Base-by-base conservation (phyloP, 2,113 vertebrate species). In the Alligator sinensis region DNA sequence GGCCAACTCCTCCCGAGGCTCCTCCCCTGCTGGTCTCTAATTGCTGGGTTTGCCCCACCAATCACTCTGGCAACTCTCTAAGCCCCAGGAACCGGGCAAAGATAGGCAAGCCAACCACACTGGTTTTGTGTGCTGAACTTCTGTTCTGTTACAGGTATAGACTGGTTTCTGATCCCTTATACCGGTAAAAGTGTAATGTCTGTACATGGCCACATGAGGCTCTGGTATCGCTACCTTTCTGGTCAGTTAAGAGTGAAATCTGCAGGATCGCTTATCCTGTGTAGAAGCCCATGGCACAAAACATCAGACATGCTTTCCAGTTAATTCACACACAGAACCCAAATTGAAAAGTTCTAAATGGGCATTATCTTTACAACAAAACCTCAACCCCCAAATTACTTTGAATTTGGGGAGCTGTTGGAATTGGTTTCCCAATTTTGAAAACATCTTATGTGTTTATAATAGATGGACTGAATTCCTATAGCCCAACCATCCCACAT, bases 161-260 rank as follows among this genome's bases (percentile, higher is more conserved):
- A 47, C 47, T 47, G 47, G 47, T 47, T 47, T 47, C 47, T 47
- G 47, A 47, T 47, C 47, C 47, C 47, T 47, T 47, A 47, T 9
- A 47, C 47, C 47, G 47, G 47, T 47, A 47, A 47, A 9, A 47
- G 9, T 9, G 8, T 47, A 47, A 47, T 47, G 47, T 47, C 47
- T 47, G 47, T 47, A 47, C 47, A 9, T 47, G 47, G 47, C 47
- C 47, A 47, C 47, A 28, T 25, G 54, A 74, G 28, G 64, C 66
- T 15, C 34, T 21, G 3, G 28, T 57, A 70, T 77, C 21, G 4
- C 15, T n/a, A 2, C 70, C 59, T 57, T 55, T 60, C 78, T 21
- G 47, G 15, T 38, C 74, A 70, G 78, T 74, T 55, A 2, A 0
- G 1, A 34, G 54, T 1, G 14, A 64, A 58, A 66, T 58, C 11